Evolutionary conservation across 2,888 invertebrate species (phyloP), one percentile per base, ranked within the genome.

Genomic region (Cryptocephalus primarius): DNA sequence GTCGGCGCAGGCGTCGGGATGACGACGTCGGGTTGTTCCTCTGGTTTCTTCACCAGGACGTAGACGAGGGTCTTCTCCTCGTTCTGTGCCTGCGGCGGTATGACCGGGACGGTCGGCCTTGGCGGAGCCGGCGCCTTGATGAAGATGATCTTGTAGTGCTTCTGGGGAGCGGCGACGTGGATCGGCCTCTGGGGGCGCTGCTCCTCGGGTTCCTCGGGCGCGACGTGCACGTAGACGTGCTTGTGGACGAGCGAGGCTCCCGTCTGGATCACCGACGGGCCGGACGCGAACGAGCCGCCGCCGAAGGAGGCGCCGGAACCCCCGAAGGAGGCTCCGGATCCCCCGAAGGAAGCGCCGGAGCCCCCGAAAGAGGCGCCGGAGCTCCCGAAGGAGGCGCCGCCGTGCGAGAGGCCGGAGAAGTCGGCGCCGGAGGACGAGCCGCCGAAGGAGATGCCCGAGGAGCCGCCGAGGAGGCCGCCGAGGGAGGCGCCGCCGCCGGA

Each of bases 111-210:
- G 52, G 82, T 80, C 43, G 86, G 85, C 48, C 85, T 78, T 44
- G 87, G 85, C 13, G 58, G 48, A 38, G 52, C 41, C 48, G 60
- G 60, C 10, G 60, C 63, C 77, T 89, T 89, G 72, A 90, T 89
- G 78, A 90, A 89, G 73, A 90, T 88, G 68, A 90, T 90, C 68
- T 89, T 89, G 79, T 90, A 88, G 70, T 88, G 88, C 62, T 88
- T 88, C 71, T 88, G 88, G 43, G 88, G 77, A 52, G 84, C 81
- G 41, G 83, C 81, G 1, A 80, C 73, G 32, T 77, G 76, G 56
- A 85, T 77, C 45, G 80, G 76, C 58, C 82, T 79, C 49, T 75
- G 75, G 45, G 77, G 74, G 58, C 79, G 75, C 57, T 77, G 73
- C 63, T 82, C 81, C 59, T 83, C 80, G 9, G 82, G 87, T 71